Evolutionary conservation across 2,797 vertebrate species (phyloP).

Genomic region (Molothrus aeneus): DNA sequence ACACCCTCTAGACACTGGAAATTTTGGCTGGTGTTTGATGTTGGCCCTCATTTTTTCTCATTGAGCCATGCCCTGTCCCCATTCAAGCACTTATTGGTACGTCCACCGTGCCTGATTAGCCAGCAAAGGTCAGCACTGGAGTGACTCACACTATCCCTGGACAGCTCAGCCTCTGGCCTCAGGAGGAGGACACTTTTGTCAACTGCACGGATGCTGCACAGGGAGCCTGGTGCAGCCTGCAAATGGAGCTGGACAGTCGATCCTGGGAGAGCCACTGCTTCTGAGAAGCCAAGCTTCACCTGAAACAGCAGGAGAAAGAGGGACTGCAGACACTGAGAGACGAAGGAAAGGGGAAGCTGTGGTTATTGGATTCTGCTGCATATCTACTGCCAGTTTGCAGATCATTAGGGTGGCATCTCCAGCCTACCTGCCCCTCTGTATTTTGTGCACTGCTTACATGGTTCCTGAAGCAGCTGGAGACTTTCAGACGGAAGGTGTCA

Average conservation of each 20-base stretch:
- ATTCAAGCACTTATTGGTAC: neutral
- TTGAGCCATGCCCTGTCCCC: neutral
- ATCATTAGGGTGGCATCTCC: neutral
- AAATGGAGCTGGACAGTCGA: conserved; percentile 70
- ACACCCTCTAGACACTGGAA: neutral
- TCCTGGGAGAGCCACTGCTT: conserved; percentile 78
- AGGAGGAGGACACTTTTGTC: conserved; percentile 84
- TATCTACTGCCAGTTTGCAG: neutral
- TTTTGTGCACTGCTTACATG: neutral
- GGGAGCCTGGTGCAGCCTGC: conserved; percentile 78
- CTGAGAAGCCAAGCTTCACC: conserved; percentile 83
- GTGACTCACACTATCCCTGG: conserved; percentile 73
- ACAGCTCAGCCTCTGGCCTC: conserved; percentile 77
- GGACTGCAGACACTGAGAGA: neutral
- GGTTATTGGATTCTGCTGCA: neutral
- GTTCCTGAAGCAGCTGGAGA: conserved; percentile 55
- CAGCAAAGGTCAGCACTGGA: neutral
- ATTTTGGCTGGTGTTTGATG: neutral
- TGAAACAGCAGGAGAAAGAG: conserved; percentile 49
- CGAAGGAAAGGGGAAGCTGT: neutral
- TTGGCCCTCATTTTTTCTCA: neutral
- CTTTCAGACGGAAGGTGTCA: conserved; percentile 27
- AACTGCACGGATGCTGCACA: conserved; percentile 84
- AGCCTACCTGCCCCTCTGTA: neutral
- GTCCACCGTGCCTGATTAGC: neutral